A percentile compares a stretch with the other conserved stretches of the same genome.
Conservation (phyloP, 2,797 vertebrate genomes). For the Danio aesculapii region DNA sequence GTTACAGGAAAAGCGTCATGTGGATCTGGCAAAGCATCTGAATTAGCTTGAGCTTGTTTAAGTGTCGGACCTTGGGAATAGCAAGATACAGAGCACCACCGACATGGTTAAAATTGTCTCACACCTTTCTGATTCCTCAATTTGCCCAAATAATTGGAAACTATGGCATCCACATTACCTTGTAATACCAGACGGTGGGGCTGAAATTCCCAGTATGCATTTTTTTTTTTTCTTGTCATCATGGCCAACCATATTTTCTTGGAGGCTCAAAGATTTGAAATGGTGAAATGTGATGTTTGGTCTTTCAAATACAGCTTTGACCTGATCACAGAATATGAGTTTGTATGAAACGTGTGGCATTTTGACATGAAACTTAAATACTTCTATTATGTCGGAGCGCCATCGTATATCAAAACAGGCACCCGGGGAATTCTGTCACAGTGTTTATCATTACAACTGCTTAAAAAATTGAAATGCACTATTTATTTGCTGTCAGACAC, state of each 20-base stretch:
- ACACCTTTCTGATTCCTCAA: slow-evolving; percentile 33
- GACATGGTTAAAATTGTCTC: slow-evolving; percentile 34
- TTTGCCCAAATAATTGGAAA: slow-evolving; percentile 46
- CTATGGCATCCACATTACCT: slow-evolving; percentile 38
- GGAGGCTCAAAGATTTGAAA: slow-evolving; percentile 3
- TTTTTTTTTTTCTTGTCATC: background rate
- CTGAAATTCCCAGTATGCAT: slow-evolving; percentile 42
- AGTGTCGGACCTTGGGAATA: slow-evolving; percentile 5
- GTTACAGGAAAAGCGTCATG: no score
- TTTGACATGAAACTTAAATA: slow-evolving; percentile 69
- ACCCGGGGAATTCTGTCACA: slow-evolving; percentile 61
- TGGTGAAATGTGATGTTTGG: background rate
- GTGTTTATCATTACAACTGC: slow-evolving; percentile 72
- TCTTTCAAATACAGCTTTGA: slow-evolving; percentile 19
- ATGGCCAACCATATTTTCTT: slow-evolving; percentile 17
- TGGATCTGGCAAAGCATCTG: slow-evolving; percentile 12
- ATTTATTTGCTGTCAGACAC: slow-evolving; percentile 70
- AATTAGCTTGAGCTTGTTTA: slow-evolving; percentile 19
- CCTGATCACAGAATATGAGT: slow-evolving; percentile 8
- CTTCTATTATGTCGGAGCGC: slow-evolving; percentile 64
- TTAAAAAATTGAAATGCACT: slow-evolving; percentile 71
- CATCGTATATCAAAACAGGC: slow-evolving; percentile 70
- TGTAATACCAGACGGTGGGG: background rate
- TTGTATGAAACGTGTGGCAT: slow-evolving; percentile 15
- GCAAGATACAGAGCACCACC: background rate